Evolutionary conservation across 2,888 invertebrate species (phyloP).

Genomic region (Pristionchus exspectatus): DNA sequence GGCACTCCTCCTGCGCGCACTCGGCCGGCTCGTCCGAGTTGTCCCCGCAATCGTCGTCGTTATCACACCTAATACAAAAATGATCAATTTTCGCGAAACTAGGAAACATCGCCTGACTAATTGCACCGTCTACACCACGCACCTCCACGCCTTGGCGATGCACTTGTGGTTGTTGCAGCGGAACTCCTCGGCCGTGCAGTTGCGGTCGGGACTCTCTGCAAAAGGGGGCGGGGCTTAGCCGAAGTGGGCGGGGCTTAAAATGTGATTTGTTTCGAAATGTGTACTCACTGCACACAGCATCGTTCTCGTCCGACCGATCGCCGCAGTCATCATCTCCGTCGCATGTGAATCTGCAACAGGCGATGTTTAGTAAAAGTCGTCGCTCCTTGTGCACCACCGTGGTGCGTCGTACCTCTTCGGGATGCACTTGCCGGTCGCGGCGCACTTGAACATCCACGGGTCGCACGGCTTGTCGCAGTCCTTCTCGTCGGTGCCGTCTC

Average conservation of each 20-base stretch:
- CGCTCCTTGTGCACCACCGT: not conserved
- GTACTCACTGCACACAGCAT: slow-evolving; percentile 84
- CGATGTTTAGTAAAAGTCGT: not conserved
- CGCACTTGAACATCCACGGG: slow-evolving; percentile 79
- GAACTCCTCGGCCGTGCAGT: slow-evolving; percentile 93
- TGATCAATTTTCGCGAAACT: not conserved
- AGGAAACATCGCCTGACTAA: not conserved
- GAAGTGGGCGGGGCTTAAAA: not conserved
- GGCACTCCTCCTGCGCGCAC: slow-evolving; percentile 94
- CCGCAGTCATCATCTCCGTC: slow-evolving; percentile 90
- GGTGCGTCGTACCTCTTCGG: slow-evolving; percentile 85
- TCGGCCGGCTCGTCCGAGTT: slow-evolving; percentile 95
- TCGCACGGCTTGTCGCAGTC: slow-evolving; percentile 78
- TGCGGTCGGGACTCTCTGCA: slow-evolving; percentile 81
- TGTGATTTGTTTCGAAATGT: not conserved
- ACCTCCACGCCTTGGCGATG: slow-evolving; percentile 90
- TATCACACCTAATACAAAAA: slow-evolving; percentile 80
- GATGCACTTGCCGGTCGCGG: slow-evolving; percentile 84
- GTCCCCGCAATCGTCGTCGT: slow-evolving; percentile 97
- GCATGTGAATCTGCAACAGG: slow-evolving; percentile 69
- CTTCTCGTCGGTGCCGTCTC: slow-evolving; percentile 76
- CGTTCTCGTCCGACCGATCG: slow-evolving; percentile 92
- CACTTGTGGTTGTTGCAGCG: slow-evolving; percentile 94
- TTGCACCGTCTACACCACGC: slow-evolving; percentile 32
- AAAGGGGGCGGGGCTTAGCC: slow-evolving; percentile 6